Evolutionary conservation across 2,113 vertebrate genomes (phyloP), one percentile per base, ranked within the genome.

Genomic region (Coreoperca whiteheadi): DNA sequence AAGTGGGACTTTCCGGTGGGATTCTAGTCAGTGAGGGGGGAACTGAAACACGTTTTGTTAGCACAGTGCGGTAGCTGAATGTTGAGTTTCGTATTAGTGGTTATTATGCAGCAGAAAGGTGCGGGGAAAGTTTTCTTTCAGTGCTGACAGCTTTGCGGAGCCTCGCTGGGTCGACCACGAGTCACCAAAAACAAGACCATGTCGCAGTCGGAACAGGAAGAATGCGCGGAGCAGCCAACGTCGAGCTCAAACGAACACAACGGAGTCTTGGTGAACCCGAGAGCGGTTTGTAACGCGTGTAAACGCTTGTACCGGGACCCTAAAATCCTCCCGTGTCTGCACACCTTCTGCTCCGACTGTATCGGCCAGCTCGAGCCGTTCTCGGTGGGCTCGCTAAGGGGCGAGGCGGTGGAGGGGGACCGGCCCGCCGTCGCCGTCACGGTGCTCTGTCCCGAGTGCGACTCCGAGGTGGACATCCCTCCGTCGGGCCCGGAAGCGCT

Each of bases 331-430:
- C 96, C 97, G 1, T 99, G 98, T 60, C 90, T 98, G 82, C 97
- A 98, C 91, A 96, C 96, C 0, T 96, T 98, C 79, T 98, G 97
- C 90, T 91, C 94, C 4, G 93, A 94, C 68, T 98, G 98, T 77
- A 90, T 97, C 83, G 86, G 90, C 8, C 94, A 89, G 70, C 91
- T 98, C 75, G 96, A 96, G 77, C 93, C 95, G 6, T 96, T 96
- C 66, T 95, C 94, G 0, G 80, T 86, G 48, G 80, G 92, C 32
- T 1, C 84, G 0, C 80, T 59, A 15, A 67, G 88, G 16, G 41
- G 80, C 30, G 63, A 57, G 18, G 63, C 39, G 21, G 37, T 0
- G 64, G 10, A 64, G 16, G 11, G 25, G 70, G 48, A 59, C 46
- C 66, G 60, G 10, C 0, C 43, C 12, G 21, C 59, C 34, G 77